Percentiles rank a stretch among this genome's conserved stretches.
Conservation (phyloP, 2,888 invertebrate genomes). For the Aleiodes leptofemur region DNA sequence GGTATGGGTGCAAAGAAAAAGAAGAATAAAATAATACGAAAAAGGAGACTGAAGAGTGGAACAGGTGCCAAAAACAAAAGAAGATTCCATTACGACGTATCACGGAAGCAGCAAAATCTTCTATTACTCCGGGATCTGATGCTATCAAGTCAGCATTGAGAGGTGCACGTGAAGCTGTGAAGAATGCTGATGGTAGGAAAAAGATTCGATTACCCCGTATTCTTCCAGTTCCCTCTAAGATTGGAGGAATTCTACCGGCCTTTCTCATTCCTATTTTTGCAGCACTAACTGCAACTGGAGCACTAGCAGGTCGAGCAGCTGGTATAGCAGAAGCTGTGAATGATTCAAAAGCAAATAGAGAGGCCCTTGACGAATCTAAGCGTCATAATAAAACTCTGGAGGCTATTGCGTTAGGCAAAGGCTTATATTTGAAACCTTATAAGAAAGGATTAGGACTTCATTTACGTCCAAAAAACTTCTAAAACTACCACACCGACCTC, state of each 20-base stretch:
- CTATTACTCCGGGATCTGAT: slow-evolving; percentile 17
- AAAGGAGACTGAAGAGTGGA: no score
- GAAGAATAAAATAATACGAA: neutral
- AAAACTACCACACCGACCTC: slow-evolving; percentile 55
- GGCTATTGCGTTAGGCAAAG: slow-evolving; percentile 67
- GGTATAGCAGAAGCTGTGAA: neutral
- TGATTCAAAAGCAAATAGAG: neutral
- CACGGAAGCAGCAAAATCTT: neutral
- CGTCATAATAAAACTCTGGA: slow-evolving; percentile 69
- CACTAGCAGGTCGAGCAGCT: slow-evolving; percentile 5
- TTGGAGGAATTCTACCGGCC: neutral
- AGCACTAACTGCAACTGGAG: neutral
- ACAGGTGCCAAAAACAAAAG: neutral
- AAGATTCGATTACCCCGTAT: slow-evolving; percentile 39
- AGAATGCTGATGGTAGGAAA: slow-evolving; percentile 51
- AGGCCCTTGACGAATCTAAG: slow-evolving; percentile 55
- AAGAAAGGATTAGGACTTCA: slow-evolving; percentile 52
- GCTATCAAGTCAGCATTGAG: slow-evolving; percentile 45
- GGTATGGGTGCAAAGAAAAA: slow-evolving; percentile 57
- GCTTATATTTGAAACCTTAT: slow-evolving; percentile 58
- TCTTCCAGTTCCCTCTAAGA: neutral
- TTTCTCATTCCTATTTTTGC: neutral
- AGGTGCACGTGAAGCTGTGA: slow-evolving; percentile 48
- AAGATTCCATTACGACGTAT: no score
- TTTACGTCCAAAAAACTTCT: slow-evolving; percentile 45